Percentiles rank a stretch among this genome's conserved stretches.
Conservation (phyloP, 2,113 vertebrate species). For the Eulemur rufifrons region DNA sequence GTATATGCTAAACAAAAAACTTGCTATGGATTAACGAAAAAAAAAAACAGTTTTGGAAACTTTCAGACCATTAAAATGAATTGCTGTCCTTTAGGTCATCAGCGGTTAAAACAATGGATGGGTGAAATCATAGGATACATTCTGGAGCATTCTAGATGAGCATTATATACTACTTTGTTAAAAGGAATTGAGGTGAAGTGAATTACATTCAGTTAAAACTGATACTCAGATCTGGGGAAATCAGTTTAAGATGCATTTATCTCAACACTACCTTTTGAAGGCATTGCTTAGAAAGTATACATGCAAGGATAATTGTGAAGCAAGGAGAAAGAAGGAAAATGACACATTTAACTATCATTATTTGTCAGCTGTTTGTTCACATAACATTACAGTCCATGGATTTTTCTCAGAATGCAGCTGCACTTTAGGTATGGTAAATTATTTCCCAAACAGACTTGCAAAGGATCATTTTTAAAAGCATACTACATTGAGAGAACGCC, state of each 20-base stretch:
- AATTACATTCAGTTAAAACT: not conserved
- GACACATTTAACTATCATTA: not conserved
- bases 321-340: not conserved
- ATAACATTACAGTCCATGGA: not conserved
- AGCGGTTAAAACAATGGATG: not conserved
- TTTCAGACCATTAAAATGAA: not conserved
- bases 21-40: not conserved
- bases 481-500: not conserved
- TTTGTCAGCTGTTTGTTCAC: not conserved
- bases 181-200: not conserved
- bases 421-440: not conserved
- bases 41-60: not conserved
- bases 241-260: not conserved
- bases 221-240: not conserved
- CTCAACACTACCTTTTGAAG: not conserved
- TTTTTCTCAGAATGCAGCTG: constrained; percentile 15
- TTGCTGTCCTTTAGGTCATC: not conserved
- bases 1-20: not conserved
- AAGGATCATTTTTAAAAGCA: not conserved
- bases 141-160: not conserved
- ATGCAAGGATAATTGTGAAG: not conserved
- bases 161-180: not conserved
- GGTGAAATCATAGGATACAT: not conserved
- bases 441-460: not conserved
- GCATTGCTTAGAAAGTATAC: not conserved